Evolutionary conservation across 2,888 invertebrate genomes (phyloP), one percentile per base, ranked within the genome.

Genomic region (Erebia aethiops): DNA sequence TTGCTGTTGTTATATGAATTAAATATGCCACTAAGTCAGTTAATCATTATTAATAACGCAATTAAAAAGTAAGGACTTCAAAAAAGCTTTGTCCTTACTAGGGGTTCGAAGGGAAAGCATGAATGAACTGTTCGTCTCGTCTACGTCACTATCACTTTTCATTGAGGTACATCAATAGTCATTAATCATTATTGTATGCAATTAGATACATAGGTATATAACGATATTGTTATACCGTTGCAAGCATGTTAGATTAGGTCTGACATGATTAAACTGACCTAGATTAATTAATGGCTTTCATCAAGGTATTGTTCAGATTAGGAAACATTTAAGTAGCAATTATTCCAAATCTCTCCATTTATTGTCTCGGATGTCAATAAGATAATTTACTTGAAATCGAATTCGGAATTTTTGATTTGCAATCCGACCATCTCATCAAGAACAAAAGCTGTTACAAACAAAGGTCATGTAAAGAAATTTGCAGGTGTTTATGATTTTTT

Each of bases 301-400:
- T 61, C 43, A 61, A 52, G n/a, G n/a, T 52, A 16, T 18, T 61
- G 61, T 16, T 41, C n/a, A 43, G 16, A 43, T 61, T 60, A 43
- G 4, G 60, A 60, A 60, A 61, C 18, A 43, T 61, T 35, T 14
- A 58, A 35, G 7, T 5, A 1, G 7, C 26, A 52, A 54, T 18
- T 10, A 10, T 58, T 35, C 0, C 3, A 7, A 35, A 35, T 7
- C 26, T 8, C 26, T 26, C 5, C 8, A 57, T 57, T 57, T n/a
- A 35, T 26, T 8, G 26, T 9, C 35, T 58, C 14, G 7, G 57
- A 58, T 56, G 26, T 4, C 21, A 18, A 10, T 13, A 14, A 9
- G 26, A 58, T 1, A 7, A 14, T 11, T 35, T 5, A 21, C 2
- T 3, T 2, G 18, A 11, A 54, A 16, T 52, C 16, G 16, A 16